Conservation (phyloP, 2,113 vertebrate genomes). For the Syngnathus floridae region DNA sequence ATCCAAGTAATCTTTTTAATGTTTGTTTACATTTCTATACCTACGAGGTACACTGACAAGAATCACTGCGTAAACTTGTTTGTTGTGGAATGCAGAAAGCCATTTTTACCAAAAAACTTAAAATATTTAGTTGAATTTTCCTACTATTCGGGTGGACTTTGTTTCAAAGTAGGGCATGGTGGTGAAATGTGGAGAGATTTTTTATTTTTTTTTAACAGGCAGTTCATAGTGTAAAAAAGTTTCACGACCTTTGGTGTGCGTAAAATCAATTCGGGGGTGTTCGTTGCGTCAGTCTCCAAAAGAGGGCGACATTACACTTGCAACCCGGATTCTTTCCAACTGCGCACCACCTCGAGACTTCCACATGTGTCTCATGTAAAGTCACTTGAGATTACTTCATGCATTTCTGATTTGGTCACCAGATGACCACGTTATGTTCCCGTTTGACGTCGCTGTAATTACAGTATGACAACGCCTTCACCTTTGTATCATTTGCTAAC, state of each 20-base stretch:
- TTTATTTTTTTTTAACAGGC: neutral
- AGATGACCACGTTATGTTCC: neutral
- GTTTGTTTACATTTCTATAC: too few relatives aligned
- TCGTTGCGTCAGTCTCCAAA: constrained; percentile 27
- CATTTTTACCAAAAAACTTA: too few relatives aligned
- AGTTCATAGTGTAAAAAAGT: neutral
- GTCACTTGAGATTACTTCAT: constrained; percentile 12
- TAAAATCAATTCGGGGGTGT: neutral
- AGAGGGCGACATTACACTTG: constrained; percentile 63
- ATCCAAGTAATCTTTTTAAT: too few relatives aligned
- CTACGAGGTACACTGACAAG: too few relatives aligned
- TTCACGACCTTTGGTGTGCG: neutral
- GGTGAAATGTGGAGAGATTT: neutral
- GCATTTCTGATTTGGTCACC: constrained; percentile 6
- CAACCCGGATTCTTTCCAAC: constrained; percentile 13
- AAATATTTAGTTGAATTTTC: too few relatives aligned
- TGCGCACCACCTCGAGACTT: constrained; percentile 7
- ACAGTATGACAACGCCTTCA: neutral
- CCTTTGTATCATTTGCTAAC: neutral
- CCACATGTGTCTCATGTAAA: neutral
- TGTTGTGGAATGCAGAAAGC: too few relatives aligned
- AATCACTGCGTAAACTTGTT: too few relatives aligned
- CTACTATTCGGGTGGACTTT: neutral
- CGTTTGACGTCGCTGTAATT: neutral
- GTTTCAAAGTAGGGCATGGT: neutral